These are phyloP conservation scores for Leptura quadrifasciata DNA, from an alignment of 2,888 invertebrate species.

Conservation along the genomic window DNA sequence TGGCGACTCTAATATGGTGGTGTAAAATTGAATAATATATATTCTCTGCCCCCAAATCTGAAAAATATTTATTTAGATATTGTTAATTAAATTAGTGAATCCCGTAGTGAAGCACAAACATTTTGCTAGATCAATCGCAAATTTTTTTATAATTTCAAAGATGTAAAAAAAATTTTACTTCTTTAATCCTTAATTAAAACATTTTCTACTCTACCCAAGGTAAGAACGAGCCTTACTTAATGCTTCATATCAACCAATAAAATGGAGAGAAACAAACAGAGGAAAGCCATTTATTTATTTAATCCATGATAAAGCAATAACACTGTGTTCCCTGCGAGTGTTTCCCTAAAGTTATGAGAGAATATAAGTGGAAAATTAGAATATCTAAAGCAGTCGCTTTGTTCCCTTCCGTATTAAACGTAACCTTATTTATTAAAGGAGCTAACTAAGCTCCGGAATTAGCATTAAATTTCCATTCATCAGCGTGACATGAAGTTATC, in stretches of 20 bases:
- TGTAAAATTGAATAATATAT: no score
- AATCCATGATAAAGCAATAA: slow-evolving; percentile 62
- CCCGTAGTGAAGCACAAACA: no score
- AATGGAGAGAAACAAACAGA: slow-evolving; percentile 41
- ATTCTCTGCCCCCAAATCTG: no score
- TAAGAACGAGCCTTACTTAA: slow-evolving; percentile 18
- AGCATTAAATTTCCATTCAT: slow-evolving; percentile 73
- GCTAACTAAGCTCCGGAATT: slow-evolving; percentile 70
- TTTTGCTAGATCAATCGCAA: no score
- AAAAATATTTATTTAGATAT: no score
- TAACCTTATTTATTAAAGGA: slow-evolving; percentile 72
- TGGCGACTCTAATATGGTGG: no score
- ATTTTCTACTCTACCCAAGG: not conserved
- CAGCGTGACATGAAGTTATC: slow-evolving; percentile 73
- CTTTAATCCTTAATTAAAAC: not conserved
- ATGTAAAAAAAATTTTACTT: no score
- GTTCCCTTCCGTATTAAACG: slow-evolving; percentile 69
- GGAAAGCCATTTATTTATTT: slow-evolving; percentile 60
- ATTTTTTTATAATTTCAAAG: no score
- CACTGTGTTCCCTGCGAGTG: slow-evolving; percentile 51
- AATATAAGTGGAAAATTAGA: slow-evolving; percentile 69
- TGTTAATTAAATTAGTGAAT: no score
- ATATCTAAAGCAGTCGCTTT: slow-evolving; percentile 69
- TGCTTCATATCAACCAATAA: slow-evolving; percentile 43
- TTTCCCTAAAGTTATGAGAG: slow-evolving; percentile 66